Conservation (phyloP, 2,113 vertebrate species). For the Miniopterus natalensis region DNA sequence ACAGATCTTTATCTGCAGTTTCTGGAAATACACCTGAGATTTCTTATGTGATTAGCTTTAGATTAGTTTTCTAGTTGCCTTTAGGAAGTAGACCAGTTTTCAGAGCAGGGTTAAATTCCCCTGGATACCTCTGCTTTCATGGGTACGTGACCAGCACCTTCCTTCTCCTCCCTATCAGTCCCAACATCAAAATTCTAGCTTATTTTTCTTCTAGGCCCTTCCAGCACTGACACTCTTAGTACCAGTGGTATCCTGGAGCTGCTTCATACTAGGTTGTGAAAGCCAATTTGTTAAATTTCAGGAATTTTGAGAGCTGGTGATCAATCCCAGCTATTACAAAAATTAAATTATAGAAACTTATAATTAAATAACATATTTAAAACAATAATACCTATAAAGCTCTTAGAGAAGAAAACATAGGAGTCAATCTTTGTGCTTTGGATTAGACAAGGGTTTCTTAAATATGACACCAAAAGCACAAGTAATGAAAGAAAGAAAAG, state of each 20-base stretch:
- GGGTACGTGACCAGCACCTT: not conserved
- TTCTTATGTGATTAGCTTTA: not conserved
- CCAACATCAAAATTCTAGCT: not conserved
- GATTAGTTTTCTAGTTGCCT: not conserved
- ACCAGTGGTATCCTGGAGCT: not conserved
- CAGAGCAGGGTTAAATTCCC: not conserved
- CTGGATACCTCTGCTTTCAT: not conserved
- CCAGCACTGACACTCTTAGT: not conserved
- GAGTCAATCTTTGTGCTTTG: not conserved
- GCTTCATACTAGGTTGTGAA: not conserved
- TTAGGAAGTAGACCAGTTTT: constrained; percentile 36
- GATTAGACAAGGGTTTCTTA: constrained; percentile 34
- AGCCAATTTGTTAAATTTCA: not conserved
- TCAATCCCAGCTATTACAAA: not conserved
- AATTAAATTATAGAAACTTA: constrained; percentile 6
- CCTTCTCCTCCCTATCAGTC: not conserved
- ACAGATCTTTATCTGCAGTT: not conserved
- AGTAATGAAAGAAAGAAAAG: not conserved
- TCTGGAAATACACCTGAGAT: not conserved
- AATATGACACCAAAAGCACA: not conserved
- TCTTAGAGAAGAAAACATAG: not conserved
- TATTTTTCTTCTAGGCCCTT: not conserved
- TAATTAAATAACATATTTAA: not conserved
- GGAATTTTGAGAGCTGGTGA: not conserved
- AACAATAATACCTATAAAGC: not conserved